A percentile compares a stretch with the other conserved stretches of the same genome.
These are phyloP conservation scores for Nanger granti DNA, from an alignment of 2,113 vertebrate species.

Conservation along the genomic window DNA sequence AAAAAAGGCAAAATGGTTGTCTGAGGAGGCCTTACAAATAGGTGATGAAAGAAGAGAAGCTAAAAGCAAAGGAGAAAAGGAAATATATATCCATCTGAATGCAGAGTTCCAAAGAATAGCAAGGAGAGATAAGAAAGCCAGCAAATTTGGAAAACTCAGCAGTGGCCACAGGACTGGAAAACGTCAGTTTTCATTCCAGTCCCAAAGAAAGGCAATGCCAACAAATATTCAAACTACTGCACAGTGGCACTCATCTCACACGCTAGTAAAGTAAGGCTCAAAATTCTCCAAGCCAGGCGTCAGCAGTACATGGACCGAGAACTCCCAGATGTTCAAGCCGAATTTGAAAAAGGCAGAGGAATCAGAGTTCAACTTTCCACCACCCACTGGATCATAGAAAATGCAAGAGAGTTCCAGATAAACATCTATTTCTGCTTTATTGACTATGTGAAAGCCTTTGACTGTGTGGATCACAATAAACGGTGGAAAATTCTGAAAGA, in stretches of 20 bases:
- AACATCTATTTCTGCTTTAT: neutral
- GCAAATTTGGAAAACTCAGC: neutral
- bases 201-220: neutral
- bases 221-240: neutral
- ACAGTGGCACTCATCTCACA: neutral
- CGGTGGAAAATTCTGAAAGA: neutral
- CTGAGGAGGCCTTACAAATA: neutral
- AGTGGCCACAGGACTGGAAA: neutral
- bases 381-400: neutral
- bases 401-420: neutral
- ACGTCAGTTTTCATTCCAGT: neutral
- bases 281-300: neutral
- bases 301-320: neutral
- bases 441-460: neutral
- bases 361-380: neutral
- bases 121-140: neutral
- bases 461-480: neutral
- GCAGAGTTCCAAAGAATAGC: neutral
- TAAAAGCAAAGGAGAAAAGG: neutral
- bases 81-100: neutral
- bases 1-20: neutral
- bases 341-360: neutral
- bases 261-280: neutral
- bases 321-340: neutral
- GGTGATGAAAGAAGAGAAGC: neutral